These are phyloP conservation scores for Hippocampus mohnikei DNA, from an alignment of 2,113 vertebrate species.

Conservation along the genomic window DNA sequence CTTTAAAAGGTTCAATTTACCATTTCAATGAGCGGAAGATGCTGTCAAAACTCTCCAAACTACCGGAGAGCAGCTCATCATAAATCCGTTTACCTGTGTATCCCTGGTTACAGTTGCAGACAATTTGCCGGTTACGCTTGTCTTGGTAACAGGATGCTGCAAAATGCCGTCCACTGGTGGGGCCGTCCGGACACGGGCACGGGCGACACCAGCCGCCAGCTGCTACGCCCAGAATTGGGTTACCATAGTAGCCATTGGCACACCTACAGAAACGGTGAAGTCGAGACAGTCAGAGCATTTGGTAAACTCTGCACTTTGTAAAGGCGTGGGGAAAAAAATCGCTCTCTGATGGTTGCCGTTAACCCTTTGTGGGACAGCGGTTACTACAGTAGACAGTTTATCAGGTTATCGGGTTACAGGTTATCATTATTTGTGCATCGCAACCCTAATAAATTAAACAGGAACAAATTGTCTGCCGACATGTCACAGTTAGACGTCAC, in stretches of 20 bases:
- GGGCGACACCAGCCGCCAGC: conserved; percentile 84
- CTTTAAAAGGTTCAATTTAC: background rate
- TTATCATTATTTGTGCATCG: background rate
- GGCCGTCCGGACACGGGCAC: conserved; percentile 90
- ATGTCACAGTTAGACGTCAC: conserved; percentile 57
- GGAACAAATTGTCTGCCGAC: background rate
- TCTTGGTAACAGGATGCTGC: conserved; percentile 91
- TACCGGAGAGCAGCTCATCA: background rate
- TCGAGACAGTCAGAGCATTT: background rate
- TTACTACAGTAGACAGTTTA: no score
- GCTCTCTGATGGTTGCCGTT: background rate
- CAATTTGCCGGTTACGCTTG: conserved; percentile 78
- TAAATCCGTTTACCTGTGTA: conserved; percentile 81
- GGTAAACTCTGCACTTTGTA: background rate
- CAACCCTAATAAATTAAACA: background rate
- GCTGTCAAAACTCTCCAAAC: background rate
- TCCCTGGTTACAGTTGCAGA: conserved; percentile 89
- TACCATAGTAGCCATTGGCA: conserved; percentile 82
- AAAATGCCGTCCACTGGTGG: conserved; percentile 81
- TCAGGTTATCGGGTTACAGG: no score
- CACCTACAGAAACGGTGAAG: conserved; percentile 70
- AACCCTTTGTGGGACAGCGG: no score
- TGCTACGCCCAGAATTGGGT: conserved; percentile 75
- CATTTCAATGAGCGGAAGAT: background rate
- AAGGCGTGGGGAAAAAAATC: background rate